These are phyloP conservation scores for Loriculus beryllinus DNA, from an alignment of 2,797 vertebrate genomes.

Conservation along the genomic window DNA sequence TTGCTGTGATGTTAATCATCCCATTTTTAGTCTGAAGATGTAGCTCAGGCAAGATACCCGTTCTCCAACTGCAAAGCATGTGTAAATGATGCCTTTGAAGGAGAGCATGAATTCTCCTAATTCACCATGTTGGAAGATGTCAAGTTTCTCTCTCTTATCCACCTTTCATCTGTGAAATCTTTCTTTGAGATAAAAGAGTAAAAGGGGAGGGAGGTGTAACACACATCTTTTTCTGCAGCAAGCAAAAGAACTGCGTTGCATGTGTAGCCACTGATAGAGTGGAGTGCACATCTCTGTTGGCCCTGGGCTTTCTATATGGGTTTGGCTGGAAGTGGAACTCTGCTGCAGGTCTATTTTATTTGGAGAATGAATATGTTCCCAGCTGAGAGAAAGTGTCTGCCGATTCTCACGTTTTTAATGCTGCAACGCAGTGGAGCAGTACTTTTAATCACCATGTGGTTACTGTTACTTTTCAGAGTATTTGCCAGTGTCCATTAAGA, in stretches of 20 bases:
- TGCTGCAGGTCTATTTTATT: neutral
- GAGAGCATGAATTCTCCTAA: neutral
- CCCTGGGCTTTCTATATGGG: neutral
- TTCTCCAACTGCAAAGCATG: neutral
- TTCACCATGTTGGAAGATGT: neutral
- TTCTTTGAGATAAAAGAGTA: neutral
- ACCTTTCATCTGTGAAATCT: neutral
- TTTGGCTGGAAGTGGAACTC: neutral
- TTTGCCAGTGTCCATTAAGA: neutral
- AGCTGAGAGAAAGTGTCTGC: neutral
- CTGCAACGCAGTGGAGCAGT: neutral
- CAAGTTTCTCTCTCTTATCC: neutral
- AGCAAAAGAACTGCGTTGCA: fast-evolving
- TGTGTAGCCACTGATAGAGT: neutral
- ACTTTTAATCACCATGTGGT: fast-evolving
- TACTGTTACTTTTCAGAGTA: neutral
- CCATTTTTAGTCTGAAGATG: neutral
- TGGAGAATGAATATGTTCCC: neutral
- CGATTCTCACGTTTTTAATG: neutral
- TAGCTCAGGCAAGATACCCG: neutral
- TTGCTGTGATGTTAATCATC: neutral
- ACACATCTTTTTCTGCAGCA: neutral
- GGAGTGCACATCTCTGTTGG: neutral
- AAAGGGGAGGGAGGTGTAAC: neutral
- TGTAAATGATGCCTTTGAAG: neutral